These are phyloP conservation scores for Drosophila mettleri DNA, from an alignment of 2,888 invertebrate species.

Conservation along the genomic window DNA sequence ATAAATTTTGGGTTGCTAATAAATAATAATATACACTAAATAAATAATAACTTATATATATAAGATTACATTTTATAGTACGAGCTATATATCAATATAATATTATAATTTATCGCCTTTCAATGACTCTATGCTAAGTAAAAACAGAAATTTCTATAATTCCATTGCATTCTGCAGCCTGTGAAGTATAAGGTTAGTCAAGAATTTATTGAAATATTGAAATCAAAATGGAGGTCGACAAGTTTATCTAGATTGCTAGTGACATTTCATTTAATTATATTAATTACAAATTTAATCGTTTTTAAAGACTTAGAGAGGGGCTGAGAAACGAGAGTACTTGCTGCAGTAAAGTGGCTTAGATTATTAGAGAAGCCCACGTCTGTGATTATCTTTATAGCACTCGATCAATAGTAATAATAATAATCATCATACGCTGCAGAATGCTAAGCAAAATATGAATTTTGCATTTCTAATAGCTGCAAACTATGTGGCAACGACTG, in stretches of 20 bases:
- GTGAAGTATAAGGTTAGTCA: not conserved
- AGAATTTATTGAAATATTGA: not conserved
- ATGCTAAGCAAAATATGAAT: conserved; percentile 35
- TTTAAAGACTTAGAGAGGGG: conserved; percentile 2
- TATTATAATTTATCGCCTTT: too few species aligned
- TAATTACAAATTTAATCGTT: conserved; percentile 25
- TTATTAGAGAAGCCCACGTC: conserved; percentile 45
- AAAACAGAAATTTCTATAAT: too few species aligned
- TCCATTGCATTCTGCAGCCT: too few species aligned
- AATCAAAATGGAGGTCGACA: not conserved
- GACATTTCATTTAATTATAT: conserved; percentile 36
- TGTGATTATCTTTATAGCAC: conserved; percentile 23
- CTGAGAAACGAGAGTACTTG: not conserved
- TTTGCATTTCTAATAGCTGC: conserved; percentile 50
- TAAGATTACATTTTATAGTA: too few species aligned
- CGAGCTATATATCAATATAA: too few species aligned
- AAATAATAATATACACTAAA: too few species aligned
- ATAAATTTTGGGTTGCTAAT: too few species aligned
- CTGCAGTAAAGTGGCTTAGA: conserved; percentile 11
- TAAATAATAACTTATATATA: too few species aligned
- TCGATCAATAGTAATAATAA: conserved; percentile 23
- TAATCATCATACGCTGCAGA: conserved; percentile 15
- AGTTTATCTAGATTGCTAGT: conserved; percentile 38
- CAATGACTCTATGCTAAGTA: too few species aligned
- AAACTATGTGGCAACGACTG: conserved; percentile 53